Evolutionary conservation across 2,113 vertebrate genomes (phyloP).

Genomic region (Callipepla squamata): DNA sequence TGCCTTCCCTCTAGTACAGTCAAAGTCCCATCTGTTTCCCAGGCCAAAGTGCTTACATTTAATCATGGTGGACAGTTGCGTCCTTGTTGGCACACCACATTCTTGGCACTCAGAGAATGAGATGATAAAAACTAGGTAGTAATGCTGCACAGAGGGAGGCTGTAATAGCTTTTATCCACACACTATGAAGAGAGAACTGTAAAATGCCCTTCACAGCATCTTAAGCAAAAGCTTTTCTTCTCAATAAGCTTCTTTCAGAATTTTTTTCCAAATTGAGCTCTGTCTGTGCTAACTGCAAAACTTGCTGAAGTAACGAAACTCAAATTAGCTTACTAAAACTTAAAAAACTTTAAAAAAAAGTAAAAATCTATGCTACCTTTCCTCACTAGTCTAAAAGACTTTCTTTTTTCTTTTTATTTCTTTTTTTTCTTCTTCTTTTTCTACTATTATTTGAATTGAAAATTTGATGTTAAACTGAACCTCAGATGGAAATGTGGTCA

Average conservation of each 20-base stretch:
- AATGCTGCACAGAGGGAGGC: background rate
- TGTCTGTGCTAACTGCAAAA: background rate
- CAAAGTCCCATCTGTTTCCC: background rate
- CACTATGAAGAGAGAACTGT: background rate
- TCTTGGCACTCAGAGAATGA: background rate
- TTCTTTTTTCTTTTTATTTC: background rate
- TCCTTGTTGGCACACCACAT: background rate
- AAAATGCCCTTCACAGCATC: background rate
- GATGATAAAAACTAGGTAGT: background rate
- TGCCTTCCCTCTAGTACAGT: background rate
- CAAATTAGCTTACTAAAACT: background rate
- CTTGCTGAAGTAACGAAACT: background rate
- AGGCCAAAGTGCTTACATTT: background rate
- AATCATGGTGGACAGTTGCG: constrained; percentile 11
- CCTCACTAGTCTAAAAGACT: background rate
- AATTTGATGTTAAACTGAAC: background rate
- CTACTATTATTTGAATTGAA: background rate
- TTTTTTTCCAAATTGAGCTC: background rate
- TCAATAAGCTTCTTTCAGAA: background rate
- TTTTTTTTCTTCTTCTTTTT: background rate
- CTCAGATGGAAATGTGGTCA: background rate
- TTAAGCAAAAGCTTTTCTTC: background rate
- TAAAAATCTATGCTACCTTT: background rate
- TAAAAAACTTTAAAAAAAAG: background rate
- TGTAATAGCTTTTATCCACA: background rate